Conservation (phyloP, 2,113 vertebrate genomes). For the Tricholaema leucomelas region DNA sequence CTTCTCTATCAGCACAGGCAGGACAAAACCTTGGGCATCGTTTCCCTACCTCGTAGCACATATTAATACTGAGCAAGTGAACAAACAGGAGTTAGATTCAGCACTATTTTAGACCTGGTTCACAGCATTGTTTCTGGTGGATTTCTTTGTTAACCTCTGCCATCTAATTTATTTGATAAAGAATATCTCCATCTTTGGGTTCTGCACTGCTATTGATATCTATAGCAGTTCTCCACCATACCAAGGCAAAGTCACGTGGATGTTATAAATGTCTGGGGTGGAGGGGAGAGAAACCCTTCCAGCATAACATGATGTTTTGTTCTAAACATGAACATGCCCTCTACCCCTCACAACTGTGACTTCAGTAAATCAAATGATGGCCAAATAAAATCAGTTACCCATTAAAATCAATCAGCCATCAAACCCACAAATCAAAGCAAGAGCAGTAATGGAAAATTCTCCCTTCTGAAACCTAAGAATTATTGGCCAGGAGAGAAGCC, state of each 20-base stretch:
- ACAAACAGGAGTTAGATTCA: background rate
- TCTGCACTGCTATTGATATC: background rate
- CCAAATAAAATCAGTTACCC: constrained; percentile 32
- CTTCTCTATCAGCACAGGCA: background rate
- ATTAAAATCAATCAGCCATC: constrained; percentile 46
- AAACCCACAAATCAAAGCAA: constrained; percentile 46
- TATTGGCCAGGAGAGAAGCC: background rate
- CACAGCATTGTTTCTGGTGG: background rate
- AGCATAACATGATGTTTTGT: background rate
- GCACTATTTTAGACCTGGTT: background rate
- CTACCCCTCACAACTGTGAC: background rate
- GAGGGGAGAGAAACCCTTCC: background rate
- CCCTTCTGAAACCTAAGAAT: background rate
- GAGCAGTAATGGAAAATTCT: constrained; percentile 9
- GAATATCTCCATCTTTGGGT: background rate
- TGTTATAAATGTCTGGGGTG: background rate
- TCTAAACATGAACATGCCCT: background rate
- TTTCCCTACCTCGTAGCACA: background rate
- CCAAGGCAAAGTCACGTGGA: background rate
- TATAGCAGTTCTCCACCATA: background rate
- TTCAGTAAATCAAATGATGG: constrained; percentile 29
- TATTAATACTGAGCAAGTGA: background rate
- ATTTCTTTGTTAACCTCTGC: background rate
- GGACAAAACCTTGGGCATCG: background rate
- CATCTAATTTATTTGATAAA: background rate